Base-by-base conservation (phyloP, 2,797 vertebrate species). In the Eulemur mongoz region DNA sequence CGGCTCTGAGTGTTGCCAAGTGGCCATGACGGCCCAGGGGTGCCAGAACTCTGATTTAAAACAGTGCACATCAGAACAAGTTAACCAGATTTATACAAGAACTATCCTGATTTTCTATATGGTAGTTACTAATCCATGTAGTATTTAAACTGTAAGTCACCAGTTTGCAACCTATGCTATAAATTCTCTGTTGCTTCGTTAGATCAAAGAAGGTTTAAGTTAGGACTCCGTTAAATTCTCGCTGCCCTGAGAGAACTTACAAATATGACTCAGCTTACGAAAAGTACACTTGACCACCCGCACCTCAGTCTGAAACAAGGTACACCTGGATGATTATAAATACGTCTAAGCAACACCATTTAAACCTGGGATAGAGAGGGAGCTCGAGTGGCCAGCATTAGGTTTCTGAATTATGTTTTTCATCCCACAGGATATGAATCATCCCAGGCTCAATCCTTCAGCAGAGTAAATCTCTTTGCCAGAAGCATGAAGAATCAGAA, bases 401-500 rank as follows among this genome's bases (percentile, higher is more conserved):
- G n/a, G 40, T 92, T 97, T 95, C 76, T 83, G 54, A 80, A 48
- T 69, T 88, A 35, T 43, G 52, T 22, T 90, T 80, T 69, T 92
- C 88, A 86, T 38, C 72, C 43, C 72, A 89, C n/a, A 95, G 94
- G 95, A 96, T 97, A 4, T 52, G 83, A 97, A 38, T 93, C 95
- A 93, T 0, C 0, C 57, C 23, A 11, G 5, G 0, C 2, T 12
- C 25, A 81, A 13, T 17, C 59, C 13, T 1, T 75, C 27, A 61
- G 79, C 87, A 1, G 15, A 25, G 35, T 40, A 67, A 50, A 83
- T 63, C 10, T 17, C 78, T 57, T 73, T 14, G 48, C 0, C 0
- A 91, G 63, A 93, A 59, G n/a, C 32, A 84, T 30, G 43, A 97
- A 43, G 52, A 52, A 86, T 94, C 63, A 69, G 63, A 88, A 89